These are phyloP conservation scores for Limnothrissa miodon DNA, from an alignment of 2,113 vertebrate species.

Conservation along the genomic window DNA sequence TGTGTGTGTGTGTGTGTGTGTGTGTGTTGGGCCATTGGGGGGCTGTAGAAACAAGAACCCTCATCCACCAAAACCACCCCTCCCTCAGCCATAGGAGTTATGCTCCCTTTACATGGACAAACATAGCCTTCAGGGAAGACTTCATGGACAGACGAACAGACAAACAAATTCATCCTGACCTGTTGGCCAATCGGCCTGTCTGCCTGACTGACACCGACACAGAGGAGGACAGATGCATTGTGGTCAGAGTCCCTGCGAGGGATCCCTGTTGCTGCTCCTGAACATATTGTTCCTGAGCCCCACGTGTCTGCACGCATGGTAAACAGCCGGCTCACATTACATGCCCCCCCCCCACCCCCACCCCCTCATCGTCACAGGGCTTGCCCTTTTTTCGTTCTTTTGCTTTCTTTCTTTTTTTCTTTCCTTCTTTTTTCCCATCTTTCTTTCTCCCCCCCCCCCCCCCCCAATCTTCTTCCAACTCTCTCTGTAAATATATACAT, in stretches of 20 bases:
- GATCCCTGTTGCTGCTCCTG: slow-evolving; percentile 32
- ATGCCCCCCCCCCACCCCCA: no score
- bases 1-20: neutral
- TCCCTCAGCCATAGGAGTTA: neutral
- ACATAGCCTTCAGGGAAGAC: no score
- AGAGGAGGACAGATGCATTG: neutral
- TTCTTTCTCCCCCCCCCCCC: neutral
- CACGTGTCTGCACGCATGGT: slow-evolving; percentile 54
- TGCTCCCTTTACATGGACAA: neutral
- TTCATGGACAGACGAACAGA: neutral
- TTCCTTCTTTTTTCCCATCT: neutral
- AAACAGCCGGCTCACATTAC: slow-evolving; percentile 70
- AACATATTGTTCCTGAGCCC: slow-evolving; percentile 60
- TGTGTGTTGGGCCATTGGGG: neutral
- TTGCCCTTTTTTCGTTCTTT: slow-evolving; percentile 17
- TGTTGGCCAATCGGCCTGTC: neutral
- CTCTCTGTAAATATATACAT: slow-evolving; percentile 46
- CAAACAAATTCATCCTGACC: slow-evolving; percentile 17
- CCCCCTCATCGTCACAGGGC: slow-evolving; percentile 19
- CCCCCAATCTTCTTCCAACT: neutral
- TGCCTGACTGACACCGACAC: no score
- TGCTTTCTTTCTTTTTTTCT: slow-evolving; percentile 20
- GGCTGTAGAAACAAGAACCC: neutral
- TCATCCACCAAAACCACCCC: no score
- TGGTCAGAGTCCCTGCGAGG: neutral